Evolutionary conservation across 2,797 vertebrate species (phyloP), one percentile per base, ranked within the genome.

Genomic region (Sciaenops ocellatus): DNA sequence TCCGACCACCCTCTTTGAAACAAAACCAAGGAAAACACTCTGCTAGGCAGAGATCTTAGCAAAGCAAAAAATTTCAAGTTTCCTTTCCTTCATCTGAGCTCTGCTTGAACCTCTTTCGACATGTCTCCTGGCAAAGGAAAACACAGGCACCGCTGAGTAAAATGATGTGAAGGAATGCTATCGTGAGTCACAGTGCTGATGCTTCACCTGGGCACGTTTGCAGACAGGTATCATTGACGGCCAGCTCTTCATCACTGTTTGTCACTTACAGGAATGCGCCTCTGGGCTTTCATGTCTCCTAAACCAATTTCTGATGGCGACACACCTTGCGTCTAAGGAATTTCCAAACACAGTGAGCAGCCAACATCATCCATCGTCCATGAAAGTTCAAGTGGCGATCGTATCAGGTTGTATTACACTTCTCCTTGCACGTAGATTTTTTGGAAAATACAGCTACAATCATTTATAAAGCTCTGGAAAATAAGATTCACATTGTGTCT

Each of bases 301-400:
- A 26, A 82, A 52, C 65, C 46, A 42, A 76, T 79, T 78, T 79
- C 47, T 15, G 3, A 75, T 52, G 56, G 62, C 51, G 66, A 75
- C 78, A 83, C 60, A 46, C 61, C 69, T 79, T 64, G 73, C 65
- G 18, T 80, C 73, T 15, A 6, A 85, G 82, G 76, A 74, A 90
- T 93, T 78, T 83, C 48, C 65, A 72, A 82, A 88, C 82, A 51
- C 18, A 2, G 44, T 20, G 47, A 50, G 60, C 42, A 55, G 79
- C 67, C 69, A 55, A 44, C 57, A 78, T 60, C 56, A 73, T 84
- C 78, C 51, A 78, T 81, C 48, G 26, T 76, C 70, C 65, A 63
- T 17, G 61, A 85, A 78, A 80, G 65, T 78, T 87, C 73, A 72
- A 68, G 78, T 73, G 84, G 86, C 63, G 88, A 88, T 85, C 10